Evolutionary conservation across 2,797 vertebrate genomes (phyloP), one percentile per base, ranked within the genome.

Genomic region (Gila robusta): DNA sequence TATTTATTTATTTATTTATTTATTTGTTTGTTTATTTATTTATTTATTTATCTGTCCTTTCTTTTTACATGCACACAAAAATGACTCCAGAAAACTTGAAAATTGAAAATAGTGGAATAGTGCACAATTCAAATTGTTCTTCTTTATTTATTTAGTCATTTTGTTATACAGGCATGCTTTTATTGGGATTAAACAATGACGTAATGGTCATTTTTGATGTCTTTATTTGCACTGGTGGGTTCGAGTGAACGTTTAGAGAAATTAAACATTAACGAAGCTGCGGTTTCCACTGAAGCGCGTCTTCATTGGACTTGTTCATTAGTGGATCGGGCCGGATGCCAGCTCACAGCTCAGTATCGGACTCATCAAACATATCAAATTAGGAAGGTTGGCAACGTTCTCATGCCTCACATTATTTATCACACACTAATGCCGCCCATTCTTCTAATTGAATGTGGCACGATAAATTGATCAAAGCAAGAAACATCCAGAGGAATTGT

Each of bases 381-480:
- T 37, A 35, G 47, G 39, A 81, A 49, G 35, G 23, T 44, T 72
- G 52, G 28, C 37, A 11, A 39, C 14, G 44, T 37, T 69, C 52
- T 87, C 80, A 41, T 79, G 64, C 73, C 66, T 81, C 21, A 28
- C 49, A 64, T 87, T 76, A 79, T 64, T 81, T 26, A 37, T 35
- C 73, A 32, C 14, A 66, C 47, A 47, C n/a, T 39, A 39, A 49
- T 16, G 71, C 32, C 9, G 62, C 47, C 23, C 5, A 1, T 10
- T 19, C 6, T 8, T 71, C 71, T 85, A 72, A 82, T 69, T n/a
- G 28, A 79, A 69, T 70, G 56, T 56, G 76, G 84, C 67, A 64
- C 54, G 17, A 83, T 69, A 52, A 62, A 85, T 56, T 81, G 56
- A 84, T 78, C 35, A 76, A 83, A 84, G 81, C 74, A 17, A 76